Conservation (phyloP, 2,113 vertebrate genomes). For the Tretioscincus oriximinensis region DNA sequence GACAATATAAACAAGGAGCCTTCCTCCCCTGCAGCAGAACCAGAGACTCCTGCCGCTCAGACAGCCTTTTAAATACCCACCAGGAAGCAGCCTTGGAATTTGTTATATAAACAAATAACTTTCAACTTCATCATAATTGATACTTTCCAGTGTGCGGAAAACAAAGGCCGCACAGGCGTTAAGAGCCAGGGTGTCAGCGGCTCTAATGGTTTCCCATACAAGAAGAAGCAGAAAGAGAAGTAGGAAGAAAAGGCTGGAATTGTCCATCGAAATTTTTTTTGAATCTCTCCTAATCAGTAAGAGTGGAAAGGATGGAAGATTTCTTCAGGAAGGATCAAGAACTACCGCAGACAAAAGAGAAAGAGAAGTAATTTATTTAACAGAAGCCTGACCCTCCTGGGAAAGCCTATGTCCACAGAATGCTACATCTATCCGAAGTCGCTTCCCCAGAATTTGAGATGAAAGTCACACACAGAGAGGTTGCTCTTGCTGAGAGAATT, state of each 20-base stretch:
- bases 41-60: no score
- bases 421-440: constrained; percentile 40
- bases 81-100: no score
- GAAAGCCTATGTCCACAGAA: constrained; percentile 29
- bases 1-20: no score
- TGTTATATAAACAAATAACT: background rate
- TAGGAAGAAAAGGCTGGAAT: background rate
- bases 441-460: constrained; percentile 30
- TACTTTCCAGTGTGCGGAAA: background rate
- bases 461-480: constrained; percentile 27
- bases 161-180: background rate
- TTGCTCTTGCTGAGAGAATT: constrained; percentile 19
- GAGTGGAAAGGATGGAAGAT: constrained; percentile 4
- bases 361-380: constrained; percentile 15
- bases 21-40: no score
- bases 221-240: background rate
- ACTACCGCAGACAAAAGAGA: background rate
- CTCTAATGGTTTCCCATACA: background rate
- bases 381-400: constrained; percentile 13
- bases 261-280: background rate
- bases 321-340: constrained; percentile 13
- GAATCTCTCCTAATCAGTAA: background rate
- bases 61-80: no score
- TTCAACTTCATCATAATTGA: background rate
- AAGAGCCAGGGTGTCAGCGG: background rate